phyloP scores from a whole-genome alignment of 2,797 vertebrate genomes.

The Acestrorhynchus altus region DNA sequence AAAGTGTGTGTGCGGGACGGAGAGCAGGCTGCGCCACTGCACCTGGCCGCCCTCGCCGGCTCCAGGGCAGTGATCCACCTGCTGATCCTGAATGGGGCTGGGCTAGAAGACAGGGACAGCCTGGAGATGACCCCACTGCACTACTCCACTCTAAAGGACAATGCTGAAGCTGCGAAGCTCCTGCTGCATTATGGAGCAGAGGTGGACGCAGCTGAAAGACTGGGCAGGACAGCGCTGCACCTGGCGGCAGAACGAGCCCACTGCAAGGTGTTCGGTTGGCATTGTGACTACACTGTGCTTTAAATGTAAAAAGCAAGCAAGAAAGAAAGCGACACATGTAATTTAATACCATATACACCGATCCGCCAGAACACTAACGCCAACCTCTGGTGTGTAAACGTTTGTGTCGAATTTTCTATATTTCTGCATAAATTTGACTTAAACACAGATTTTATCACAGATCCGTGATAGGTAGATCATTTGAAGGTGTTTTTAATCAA shows the following conservation, averaged over 20 bases:
- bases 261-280: slow-evolving; percentile 38
- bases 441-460: too few species aligned
- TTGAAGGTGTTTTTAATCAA: too few species aligned
- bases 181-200: slow-evolving; percentile 62
- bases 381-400: too few species aligned
- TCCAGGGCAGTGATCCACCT: slow-evolving; percentile 15
- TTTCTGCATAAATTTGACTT: too few species aligned
- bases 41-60: slow-evolving; percentile 65
- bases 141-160: slow-evolving; percentile 49
- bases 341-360: too few species aligned
- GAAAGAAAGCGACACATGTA: too few species aligned
- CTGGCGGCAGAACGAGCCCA: slow-evolving; percentile 60
- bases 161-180: slow-evolving; percentile 43
- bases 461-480: too few species aligned
- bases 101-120: slow-evolving; percentile 36
- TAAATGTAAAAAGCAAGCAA: too few species aligned
- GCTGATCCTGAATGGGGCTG: slow-evolving; percentile 53
- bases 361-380: too few species aligned
- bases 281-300: neutral
- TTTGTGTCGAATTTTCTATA: too few species aligned
- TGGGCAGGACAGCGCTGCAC: slow-evolving; percentile 56
- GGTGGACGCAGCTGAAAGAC: slow-evolving; percentile 42
- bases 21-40: slow-evolving; percentile 50
- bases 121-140: slow-evolving; percentile 58
- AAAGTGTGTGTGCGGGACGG: slow-evolving; percentile 46